Percentiles rank a stretch among this genome's conserved stretches.
Conservation (phyloP, 2,113 vertebrate species). For the Bubo scandiacus region DNA sequence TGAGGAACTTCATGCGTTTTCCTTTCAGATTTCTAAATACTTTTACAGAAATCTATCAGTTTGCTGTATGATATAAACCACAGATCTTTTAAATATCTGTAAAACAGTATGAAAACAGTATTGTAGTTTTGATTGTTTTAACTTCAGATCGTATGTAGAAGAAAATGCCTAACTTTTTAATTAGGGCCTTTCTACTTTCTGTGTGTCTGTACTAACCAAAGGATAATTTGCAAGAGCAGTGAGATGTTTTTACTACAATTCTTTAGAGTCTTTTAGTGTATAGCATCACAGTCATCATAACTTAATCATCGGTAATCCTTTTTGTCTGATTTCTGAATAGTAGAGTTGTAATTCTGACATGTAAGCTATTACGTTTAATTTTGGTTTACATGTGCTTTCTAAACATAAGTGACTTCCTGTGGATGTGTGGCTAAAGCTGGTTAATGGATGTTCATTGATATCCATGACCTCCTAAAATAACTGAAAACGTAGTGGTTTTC, state of each 20-base stretch:
- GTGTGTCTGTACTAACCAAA: neutral
- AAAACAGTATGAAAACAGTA: neutral
- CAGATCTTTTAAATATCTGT: neutral
- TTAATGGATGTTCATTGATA: neutral
- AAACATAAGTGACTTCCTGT: neutral
- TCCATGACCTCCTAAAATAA: neutral
- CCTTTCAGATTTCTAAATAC: neutral
- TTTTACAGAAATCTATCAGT: neutral
- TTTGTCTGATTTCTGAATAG: neutral
- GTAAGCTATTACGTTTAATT: neutral
- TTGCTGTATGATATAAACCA: neutral
- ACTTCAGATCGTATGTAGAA: neutral
- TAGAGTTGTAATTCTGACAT: neutral
- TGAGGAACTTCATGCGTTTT: neutral
- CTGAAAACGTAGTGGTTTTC: neutral
- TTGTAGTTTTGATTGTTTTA: neutral
- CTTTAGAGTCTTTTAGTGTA: neutral
- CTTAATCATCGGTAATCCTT: neutral
- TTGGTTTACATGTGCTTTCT: neutral
- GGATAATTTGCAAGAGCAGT: neutral
- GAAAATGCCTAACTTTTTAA: neutral
- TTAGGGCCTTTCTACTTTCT: neutral
- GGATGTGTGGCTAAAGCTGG: neutral
- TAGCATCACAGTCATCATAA: neutral
- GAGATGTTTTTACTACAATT: neutral